Conservation (phyloP, 2,888 invertebrate species). For the Cyclophora punctaria region DNA sequence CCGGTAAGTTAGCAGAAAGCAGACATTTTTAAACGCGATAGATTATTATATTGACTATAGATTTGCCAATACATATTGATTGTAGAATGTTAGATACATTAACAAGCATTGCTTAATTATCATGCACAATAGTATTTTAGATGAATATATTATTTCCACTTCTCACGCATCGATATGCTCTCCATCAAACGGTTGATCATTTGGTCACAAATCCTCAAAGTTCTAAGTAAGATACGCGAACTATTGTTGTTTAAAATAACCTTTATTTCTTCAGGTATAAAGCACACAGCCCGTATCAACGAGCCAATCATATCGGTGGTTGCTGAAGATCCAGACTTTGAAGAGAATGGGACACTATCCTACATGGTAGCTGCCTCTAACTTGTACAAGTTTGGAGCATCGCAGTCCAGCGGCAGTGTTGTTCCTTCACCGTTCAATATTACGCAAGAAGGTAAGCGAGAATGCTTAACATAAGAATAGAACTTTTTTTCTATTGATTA, state of each 20-base stretch:
- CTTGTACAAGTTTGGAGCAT: conserved; percentile 85
- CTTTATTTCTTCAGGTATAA: conserved; percentile 72
- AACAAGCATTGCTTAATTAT: no score
- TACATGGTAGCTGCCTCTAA: conserved; percentile 89
- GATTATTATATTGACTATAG: no score
- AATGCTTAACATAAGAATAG: no score
- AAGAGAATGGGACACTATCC: conserved; percentile 86
- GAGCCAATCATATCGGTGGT: conserved; percentile 83
- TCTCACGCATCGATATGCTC: no score
- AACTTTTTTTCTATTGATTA: no score
- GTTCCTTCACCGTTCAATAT: conserved; percentile 92
- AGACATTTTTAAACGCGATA: no score
- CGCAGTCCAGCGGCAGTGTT: conserved; percentile 86
- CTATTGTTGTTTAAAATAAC: background rate
- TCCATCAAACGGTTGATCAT: no score
- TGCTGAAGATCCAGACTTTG: conserved; percentile 88
- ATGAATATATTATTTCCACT: no score
- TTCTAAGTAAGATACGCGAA: background rate
- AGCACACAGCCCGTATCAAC: conserved; percentile 84
- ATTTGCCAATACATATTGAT: no score
- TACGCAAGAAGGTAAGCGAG: conserved; percentile 81
- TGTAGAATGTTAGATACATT: no score
- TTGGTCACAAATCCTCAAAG: background rate
- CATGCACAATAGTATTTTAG: no score
- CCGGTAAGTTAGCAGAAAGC: conserved; percentile 56